A percentile compares a stretch with the other conserved stretches of the same genome.
Conservation (phyloP, 2,888 invertebrate species). For the Digitonthophagus gazella region DNA sequence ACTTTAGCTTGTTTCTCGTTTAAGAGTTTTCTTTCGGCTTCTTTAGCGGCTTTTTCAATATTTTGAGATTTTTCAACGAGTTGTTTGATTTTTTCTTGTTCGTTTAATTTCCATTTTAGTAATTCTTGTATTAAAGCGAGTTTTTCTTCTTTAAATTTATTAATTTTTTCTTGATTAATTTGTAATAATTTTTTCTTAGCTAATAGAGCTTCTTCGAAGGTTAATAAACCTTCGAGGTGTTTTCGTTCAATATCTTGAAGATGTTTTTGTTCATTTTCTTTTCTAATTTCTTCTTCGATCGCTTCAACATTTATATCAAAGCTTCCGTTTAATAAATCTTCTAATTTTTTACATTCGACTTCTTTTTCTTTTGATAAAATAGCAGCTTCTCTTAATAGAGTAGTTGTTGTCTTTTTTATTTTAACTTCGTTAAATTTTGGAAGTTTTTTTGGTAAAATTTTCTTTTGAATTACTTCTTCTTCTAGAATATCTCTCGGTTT, state of each 20-base stretch:
- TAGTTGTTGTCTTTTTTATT: conserved; percentile 54
- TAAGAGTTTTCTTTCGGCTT: conserved; percentile 55
- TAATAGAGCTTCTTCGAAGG: conserved; percentile 59
- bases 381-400: conserved; percentile 56
- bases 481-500: conserved; percentile 24
- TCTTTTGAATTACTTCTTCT: conserved; percentile 21
- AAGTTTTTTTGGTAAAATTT: conserved; percentile 24
- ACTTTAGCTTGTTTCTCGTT: conserved; percentile 56
- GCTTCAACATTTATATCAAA: conserved; percentile 50
- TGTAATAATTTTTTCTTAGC: conserved; percentile 55
- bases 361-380: conserved; percentile 52
- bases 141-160: conserved; percentile 55
- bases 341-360: conserved; percentile 55
- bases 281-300: conserved; percentile 52
- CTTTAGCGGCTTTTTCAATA: conserved; percentile 53
- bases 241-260: conserved; percentile 58
- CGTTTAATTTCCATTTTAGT: conserved; percentile 53
- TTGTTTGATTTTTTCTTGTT: conserved; percentile 55
- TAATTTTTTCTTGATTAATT: conserved; percentile 55
- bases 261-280: conserved; percentile 53
- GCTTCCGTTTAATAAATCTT: conserved; percentile 54
- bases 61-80: conserved; percentile 53
- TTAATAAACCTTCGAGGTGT: conserved; percentile 59
- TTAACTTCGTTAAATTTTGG: conserved; percentile 36
- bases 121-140: conserved; percentile 54